phyloP scores from a whole-genome alignment of 2,113 vertebrate genomes.

The Barnardius zonarius region DNA sequence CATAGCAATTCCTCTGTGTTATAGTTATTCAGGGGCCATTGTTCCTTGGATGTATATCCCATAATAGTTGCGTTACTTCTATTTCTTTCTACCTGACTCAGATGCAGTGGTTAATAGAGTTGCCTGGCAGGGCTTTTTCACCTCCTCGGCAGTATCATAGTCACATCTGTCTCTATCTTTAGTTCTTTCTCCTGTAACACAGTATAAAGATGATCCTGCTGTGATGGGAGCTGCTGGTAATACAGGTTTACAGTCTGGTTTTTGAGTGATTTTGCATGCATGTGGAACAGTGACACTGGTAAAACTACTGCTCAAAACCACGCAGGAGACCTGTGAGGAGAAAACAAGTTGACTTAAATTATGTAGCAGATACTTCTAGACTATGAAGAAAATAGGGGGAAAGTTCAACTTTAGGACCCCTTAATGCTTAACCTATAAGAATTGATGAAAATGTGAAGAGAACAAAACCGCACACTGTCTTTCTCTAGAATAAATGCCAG shows the following conservation, averaged over 20 bases:
- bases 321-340: background rate
- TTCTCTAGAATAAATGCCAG: background rate
- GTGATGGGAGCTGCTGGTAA: background rate
- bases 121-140: background rate
- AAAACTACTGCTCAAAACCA: background rate
- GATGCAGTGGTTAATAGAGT: background rate
- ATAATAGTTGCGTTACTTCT: background rate
- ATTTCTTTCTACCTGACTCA: background rate
- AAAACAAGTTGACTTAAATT: background rate
- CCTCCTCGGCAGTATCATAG: background rate
- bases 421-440: background rate
- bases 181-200: background rate
- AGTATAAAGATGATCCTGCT: background rate
- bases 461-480: background rate
- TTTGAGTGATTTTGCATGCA: background rate
- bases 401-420: background rate
- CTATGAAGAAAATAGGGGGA: background rate
- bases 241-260: background rate
- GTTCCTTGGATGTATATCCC: background rate
- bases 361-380: background rate
- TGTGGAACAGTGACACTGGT: background rate
- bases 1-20: background rate
- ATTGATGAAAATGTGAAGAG: background rate
- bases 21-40: rapidly evolving
- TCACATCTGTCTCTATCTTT: background rate